Base-by-base conservation (phyloP, 2,113 vertebrate species). In the Vireo altiloquus region DNA sequence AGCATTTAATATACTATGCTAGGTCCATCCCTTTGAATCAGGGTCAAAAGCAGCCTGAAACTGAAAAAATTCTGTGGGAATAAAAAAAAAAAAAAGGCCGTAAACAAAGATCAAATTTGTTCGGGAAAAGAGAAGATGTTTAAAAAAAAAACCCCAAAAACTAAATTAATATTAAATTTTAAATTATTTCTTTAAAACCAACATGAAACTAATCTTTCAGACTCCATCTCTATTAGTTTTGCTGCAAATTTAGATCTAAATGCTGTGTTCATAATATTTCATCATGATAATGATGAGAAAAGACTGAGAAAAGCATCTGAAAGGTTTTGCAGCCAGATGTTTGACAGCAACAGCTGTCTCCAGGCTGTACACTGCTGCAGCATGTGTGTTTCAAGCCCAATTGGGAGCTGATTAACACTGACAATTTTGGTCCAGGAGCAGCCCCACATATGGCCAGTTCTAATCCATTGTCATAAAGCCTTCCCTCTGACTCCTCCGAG, bases 181-280 rank as follows among this genome's bases (percentile, higher is more conserved):
- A 17, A 39, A 15, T 4, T 77, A 18, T 70, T 63, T 56, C 17
- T 53, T 90, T 52, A 40, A 82, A n/a, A 54, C 3, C 6, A 35
- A 15, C 0, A 0, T n/a, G 8, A 44, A 77, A 5, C 3, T 50
- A 44, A 64, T 42, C 1, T 2, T 64, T 64, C 44, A 50, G 33
- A 47, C 15, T 59, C 23, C 5, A 49, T 60, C 6, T 47, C 17
- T 37, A 1, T 0, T 5, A 30, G 15, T 83, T 89, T 78, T 52
- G 1, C 18, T 44, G 37, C 12, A 65, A 90, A 84, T 5, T 13
- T 60, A 53, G 12, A 42, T 42, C 15, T 39, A 60, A 80, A 74
- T 70, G 2, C 6, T 72, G 5, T 35, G 11, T 20, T 18, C 14
- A 10, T 33, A 42, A 81, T 12, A 0, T 1, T 65, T 46, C 24